Evolutionary conservation across 2,888 invertebrate genomes (phyloP), one percentile per base, ranked within the genome.

Genomic region (Acanthosepion pharaonis): DNA sequence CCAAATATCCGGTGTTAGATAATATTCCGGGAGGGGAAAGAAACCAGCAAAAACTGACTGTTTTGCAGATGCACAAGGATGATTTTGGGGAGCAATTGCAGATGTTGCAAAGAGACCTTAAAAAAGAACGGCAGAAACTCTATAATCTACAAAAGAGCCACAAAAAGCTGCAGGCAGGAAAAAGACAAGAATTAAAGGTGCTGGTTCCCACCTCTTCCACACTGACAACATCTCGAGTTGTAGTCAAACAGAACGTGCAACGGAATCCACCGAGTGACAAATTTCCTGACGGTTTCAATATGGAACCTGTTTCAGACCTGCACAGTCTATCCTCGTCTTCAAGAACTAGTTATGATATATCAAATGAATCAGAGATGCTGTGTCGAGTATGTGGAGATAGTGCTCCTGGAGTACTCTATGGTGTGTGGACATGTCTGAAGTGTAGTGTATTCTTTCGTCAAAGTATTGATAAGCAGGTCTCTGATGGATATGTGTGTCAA

Each of bases 351-450:
- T 78, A n/a, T 11, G 15, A n/a, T 78, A 15, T n/a, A n/a, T 92
- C 92, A 49, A 51, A 92, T 51, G 92, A 92, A 25, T 92, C 28
- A 28, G 92, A 51, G 92, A 92, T 51, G 49, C 28, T 97, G 95
- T 97, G 97, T 96, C 96, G 96, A 95, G 97, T 97, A 33, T 97
- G 97, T 95, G 96, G 96, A 20, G 97, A 97, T 95, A 97, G 97
- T 92, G 97, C 97, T 49, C 97, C 97, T 94, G 97, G 97, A 25
- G 96, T 97, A 48, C 97, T 97, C 95, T 97, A 97, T 96, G 97
- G 97, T 15, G 97, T 97, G 51, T 96, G 96, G 94, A 97, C 97
- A 15, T 97, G 97, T 95, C 97, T 97, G 95, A 97, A 97, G 33
- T 97, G 97, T 95, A 97, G 97, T 97, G 92, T 93, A 25, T 93